Conservation (phyloP, 2,797 vertebrate genomes). For the Acridotheres tristis region DNA sequence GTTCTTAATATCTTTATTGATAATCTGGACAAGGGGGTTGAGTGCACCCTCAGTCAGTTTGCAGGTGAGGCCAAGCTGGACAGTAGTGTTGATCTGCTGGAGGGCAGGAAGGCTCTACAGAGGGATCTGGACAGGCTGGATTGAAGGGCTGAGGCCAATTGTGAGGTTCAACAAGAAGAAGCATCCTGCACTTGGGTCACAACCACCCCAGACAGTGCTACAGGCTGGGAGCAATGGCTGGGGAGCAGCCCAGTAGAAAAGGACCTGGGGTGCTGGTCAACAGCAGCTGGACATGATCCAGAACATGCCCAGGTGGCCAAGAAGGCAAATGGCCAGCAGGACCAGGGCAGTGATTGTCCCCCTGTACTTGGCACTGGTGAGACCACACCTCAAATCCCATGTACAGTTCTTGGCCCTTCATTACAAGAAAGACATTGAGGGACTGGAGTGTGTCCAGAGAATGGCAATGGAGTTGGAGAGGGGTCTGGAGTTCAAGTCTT, state of each 20-base stretch:
- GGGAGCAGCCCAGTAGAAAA: accelerated
- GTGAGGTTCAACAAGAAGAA: neutral
- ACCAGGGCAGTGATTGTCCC: accelerated
- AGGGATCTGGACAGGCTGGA: neutral
- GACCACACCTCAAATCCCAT: accelerated
- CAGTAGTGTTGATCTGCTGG: neutral
- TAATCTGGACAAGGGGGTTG: accelerated
- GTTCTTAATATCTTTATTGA: neutral
- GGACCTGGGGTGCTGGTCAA: too few species aligned
- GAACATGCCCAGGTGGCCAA: neutral
- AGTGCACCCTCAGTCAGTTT: neutral
- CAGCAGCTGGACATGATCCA: neutral
- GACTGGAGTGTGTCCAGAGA: accelerated
- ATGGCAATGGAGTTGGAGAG: accelerated
- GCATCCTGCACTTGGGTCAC: neutral
- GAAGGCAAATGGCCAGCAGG: neutral
- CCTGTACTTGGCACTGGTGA: accelerated
- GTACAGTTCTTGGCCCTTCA: accelerated
- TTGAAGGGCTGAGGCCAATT: accelerated
- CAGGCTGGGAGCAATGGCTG: neutral
- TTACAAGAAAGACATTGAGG: neutral
- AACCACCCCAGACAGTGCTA: too few species aligned
- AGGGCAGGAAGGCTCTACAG: neutral
- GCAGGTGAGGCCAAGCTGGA: neutral
- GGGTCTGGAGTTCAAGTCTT: neutral